Base-by-base conservation (phyloP, 1,140 invertebrate genomes). In the Habropoda laboriosa region DNA sequence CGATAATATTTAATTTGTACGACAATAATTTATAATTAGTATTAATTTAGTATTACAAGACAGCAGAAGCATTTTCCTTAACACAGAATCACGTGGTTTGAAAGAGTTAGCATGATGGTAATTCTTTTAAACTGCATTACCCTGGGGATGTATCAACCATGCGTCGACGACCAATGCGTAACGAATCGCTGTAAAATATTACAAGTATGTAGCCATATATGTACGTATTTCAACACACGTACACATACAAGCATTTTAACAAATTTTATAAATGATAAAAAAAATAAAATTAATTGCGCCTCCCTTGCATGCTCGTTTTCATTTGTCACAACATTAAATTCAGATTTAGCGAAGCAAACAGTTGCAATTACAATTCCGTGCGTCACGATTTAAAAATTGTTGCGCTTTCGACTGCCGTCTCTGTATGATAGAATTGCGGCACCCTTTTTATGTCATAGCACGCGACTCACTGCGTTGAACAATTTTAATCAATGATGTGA, bases 111-210 rank as follows among this genome's bases (percentile, higher is more conserved):
- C 89, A 99, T 99, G 97, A 94, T 98, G 93, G 98, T 99, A 30
- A 99, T 99, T 87, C 93, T 99, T 68, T 94, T 99, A 83, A 99
- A 99, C 94, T 99, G 99, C 93, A 96, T 99, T 63, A 99, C 99
- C 0, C 94, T 99, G 81, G 99, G 99, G 55, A 99, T 99, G 99
- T 99, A 99, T 93, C 97, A 99, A 93, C 99, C 99, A 13, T 99
- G 99, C 92, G 96, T 97, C 80, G 98, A 99, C 92, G 98, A 99
- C 90, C 95, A 96, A 82, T 99, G 99, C 91, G 93, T 95, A 64
- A 97, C 97, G 70, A 97, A 97, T 91, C 95, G 98, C 88, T 99
- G 99, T 94, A 96, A 97, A 92, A 97, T 99, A 92, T 94, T 99
- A 89, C 97, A 98, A 95, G 97, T 98, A 93, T 93, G 92, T 84